Conservation (phyloP, 2,797 vertebrate species). For the Tokudaia muenninki region DNA sequence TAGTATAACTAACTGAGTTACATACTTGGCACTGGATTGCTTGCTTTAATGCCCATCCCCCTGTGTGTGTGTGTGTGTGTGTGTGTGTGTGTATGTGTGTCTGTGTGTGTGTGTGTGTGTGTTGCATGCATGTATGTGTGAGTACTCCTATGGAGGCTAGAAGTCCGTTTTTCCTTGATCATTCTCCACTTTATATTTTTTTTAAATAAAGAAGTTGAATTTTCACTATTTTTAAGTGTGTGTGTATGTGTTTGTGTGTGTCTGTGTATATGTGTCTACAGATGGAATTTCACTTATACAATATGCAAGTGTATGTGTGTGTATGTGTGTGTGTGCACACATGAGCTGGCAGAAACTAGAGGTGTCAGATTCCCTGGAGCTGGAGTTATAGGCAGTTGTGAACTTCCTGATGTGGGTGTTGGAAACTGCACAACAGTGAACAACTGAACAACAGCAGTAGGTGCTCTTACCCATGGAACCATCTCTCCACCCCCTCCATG, state of each 20-base stretch:
- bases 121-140: neutral
- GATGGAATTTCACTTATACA: neutral
- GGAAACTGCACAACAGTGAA: neutral
- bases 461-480: neutral
- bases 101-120: too few relatives aligned
- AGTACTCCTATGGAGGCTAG: too few relatives aligned
- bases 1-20: neutral
- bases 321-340: neutral
- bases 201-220: neutral
- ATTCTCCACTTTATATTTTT: neutral
- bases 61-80: too few relatives aligned
- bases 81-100: too few relatives aligned
- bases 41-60: neutral
- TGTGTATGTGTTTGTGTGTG: neutral
- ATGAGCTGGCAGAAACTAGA: too few relatives aligned
- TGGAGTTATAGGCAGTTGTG: too few relatives aligned
- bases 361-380: too few relatives aligned
- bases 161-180: neutral
- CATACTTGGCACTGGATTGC: neutral
- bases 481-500: neutral
- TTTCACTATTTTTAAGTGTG: neutral
- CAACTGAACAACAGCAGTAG: neutral
- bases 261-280: neutral
- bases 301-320: neutral
- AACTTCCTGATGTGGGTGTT: neutral